phyloP scores from a whole-genome alignment of 2,888 invertebrate genomes.

The Cosmopolites sordidus region DNA sequence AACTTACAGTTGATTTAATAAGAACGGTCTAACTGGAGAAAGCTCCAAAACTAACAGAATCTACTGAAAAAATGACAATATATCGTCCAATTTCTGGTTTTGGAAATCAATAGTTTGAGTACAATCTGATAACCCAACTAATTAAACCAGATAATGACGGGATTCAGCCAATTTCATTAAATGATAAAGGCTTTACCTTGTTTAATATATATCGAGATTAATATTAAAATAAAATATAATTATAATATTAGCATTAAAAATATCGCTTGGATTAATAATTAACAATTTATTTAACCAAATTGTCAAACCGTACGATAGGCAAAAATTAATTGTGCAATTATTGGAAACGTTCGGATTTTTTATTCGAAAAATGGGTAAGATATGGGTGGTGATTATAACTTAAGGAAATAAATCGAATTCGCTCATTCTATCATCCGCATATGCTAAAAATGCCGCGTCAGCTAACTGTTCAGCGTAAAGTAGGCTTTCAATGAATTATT shows the following conservation, averaged over 20 bases:
- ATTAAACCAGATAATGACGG: constrained; percentile 14
- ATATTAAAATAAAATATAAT: not conserved
- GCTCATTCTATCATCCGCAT: constrained; percentile 29
- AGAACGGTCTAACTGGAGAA: too few relatives aligned
- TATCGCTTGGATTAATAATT: not conserved
- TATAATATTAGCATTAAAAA: not conserved
- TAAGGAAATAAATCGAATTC: constrained; percentile 24
- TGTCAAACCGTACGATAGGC: not conserved
- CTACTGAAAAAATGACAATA: not conserved
- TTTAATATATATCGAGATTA: constrained; percentile 1
- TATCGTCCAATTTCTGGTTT: constrained; percentile 3
- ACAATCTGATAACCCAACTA: constrained; percentile 8
- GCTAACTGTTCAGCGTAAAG: constrained; percentile 36
- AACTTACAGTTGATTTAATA: too few relatives aligned
- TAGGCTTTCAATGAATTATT: too few relatives aligned
- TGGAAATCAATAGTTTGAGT: constrained; percentile 7
- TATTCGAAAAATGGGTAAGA: too few relatives aligned
- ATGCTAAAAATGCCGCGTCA: constrained; percentile 29
- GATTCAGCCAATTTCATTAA: constrained; percentile 11
- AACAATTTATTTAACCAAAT: not conserved
- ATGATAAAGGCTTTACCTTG: constrained; percentile 7
- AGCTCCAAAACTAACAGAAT: too few relatives aligned
- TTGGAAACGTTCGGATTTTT: too few relatives aligned
- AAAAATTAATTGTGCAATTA: not conserved
- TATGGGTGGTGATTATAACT: constrained; percentile 28